Evolutionary conservation across 2,797 vertebrate genomes (phyloP), one percentile per base, ranked within the genome.

Genomic region (Coregonus suidteri): DNA sequence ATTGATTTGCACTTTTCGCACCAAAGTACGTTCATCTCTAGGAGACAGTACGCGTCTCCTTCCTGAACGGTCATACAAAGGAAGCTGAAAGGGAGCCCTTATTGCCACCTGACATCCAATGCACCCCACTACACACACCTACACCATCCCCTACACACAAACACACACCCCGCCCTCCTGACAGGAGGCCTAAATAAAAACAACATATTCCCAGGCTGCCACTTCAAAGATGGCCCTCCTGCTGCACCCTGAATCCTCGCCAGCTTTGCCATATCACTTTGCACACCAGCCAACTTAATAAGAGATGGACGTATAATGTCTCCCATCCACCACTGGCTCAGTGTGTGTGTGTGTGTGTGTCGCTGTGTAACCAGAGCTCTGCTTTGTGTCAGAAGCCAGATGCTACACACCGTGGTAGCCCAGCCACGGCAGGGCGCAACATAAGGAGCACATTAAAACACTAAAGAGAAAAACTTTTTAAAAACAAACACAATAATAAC

Each of bases 251-350:
- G 83, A 87, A 88, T 79, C 85, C 82, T 81, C 20, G 71, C 90
- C 87, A 88, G 88, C 79, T 79, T 89, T 79, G 80, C 86, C 80
- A 86, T 92, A 94, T 93, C 92, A 83, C 77, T 93, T 94, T 94
- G 82, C 80, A 82, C 82, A 75, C 71, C 59, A 82, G 84, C 82
- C 91, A 91, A 89, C 92, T 92, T 91, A 92, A 94, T 91, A 92
- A 91, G 82, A 91, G 90, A 93, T 90, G 87, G 84, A 88, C 83
- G 86, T 86, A 88, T 92, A 91, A 91, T 91, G 90, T 90, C 88
- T 92, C 85, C 84, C 87, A 89, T 88, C 88, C 84, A 75, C 76
- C 75, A 20, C 62, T 13, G 62, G 62, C 62, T 11, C 65, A 79
- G 78, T n/a, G 76, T 75, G 20, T 18, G 3, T 84, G 87, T 84